These are phyloP conservation scores for Megalops atlanticus DNA, from an alignment of 2,113 vertebrate species.

Conservation along the genomic window DNA sequence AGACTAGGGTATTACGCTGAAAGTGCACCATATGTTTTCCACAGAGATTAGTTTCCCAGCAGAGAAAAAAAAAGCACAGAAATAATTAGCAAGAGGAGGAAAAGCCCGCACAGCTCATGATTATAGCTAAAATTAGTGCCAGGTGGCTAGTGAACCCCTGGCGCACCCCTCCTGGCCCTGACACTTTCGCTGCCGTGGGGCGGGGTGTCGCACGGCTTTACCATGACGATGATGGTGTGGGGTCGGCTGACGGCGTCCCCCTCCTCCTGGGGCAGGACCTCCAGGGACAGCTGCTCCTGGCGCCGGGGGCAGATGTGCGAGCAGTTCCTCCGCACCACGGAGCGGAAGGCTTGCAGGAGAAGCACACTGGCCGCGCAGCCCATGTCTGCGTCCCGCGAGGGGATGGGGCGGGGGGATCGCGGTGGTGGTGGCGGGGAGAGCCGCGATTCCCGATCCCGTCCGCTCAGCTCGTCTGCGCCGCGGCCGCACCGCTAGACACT, in stretches of 20 bases:
- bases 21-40: neutral
- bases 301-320: constrained; percentile 84
- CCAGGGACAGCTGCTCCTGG: constrained; percentile 84
- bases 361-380: constrained; percentile 94
- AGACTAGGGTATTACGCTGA: neutral
- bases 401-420: constrained; percentile 12
- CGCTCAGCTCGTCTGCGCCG: constrained; percentile 36
- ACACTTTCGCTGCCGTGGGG: neutral
- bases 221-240: constrained; percentile 89
- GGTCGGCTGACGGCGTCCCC: constrained; percentile 83
- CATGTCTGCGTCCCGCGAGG: constrained; percentile 85
- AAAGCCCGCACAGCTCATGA: neutral
- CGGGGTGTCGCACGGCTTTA: constrained; percentile 65
- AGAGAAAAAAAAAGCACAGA: neutral
- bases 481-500: constrained; percentile 85
- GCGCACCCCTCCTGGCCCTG: neutral
- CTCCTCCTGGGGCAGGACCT: constrained; percentile 84
- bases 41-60: neutral
- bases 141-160: constrained; percentile 26
- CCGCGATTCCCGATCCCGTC: neutral
- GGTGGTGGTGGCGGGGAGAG: too few species aligned
- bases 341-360: constrained; percentile 86
- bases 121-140: constrained; percentile 36
- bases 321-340: constrained; percentile 91
- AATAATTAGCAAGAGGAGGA: neutral